These are phyloP conservation scores for Lepidochrysops patricia DNA, from an alignment of 2,888 invertebrate species.

Conservation along the genomic window DNA sequence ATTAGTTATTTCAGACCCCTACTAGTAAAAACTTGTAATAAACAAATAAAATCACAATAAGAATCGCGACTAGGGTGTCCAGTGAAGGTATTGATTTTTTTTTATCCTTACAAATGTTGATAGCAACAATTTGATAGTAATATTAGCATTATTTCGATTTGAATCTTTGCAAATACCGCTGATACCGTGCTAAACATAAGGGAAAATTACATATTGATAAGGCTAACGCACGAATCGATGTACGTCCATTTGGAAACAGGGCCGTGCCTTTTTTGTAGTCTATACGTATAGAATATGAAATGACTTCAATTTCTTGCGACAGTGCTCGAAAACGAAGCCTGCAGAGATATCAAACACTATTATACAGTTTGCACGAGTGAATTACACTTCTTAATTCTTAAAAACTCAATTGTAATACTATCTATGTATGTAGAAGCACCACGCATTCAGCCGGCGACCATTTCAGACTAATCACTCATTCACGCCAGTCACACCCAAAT, in stretches of 20 bases:
- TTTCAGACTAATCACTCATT: slow-evolving; percentile 23
- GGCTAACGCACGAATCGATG: slow-evolving; percentile 49
- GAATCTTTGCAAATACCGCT: slow-evolving; percentile 12
- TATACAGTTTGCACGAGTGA: neutral
- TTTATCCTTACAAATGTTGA: neutral
- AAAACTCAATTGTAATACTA: slow-evolving; percentile 8
- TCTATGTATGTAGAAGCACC: slow-evolving; percentile 19
- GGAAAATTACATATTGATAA: slow-evolving; percentile 30
- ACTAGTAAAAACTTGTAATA: neutral
- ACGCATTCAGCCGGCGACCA: slow-evolving; percentile 33
- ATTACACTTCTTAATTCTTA: neutral
- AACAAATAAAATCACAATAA: neutral
- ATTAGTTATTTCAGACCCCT: neutral
- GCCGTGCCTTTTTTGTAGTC: slow-evolving; percentile 43
- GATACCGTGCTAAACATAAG: slow-evolving; percentile 26
- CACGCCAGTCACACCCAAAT: slow-evolving; percentile 25
- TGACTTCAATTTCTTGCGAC: neutral
- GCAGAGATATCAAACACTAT: slow-evolving; percentile 9
- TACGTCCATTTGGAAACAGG: slow-evolving; percentile 54
- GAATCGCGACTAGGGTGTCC: neutral
- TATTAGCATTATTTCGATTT: neutral
- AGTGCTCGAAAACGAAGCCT: neutral
- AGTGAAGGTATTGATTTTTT: slow-evolving; percentile 6
- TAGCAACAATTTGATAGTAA: neutral
- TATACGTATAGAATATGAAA: slow-evolving; percentile 22